Base-by-base conservation (phyloP, 2,113 vertebrate species). In the Coryphaenoides rupestris region DNA sequence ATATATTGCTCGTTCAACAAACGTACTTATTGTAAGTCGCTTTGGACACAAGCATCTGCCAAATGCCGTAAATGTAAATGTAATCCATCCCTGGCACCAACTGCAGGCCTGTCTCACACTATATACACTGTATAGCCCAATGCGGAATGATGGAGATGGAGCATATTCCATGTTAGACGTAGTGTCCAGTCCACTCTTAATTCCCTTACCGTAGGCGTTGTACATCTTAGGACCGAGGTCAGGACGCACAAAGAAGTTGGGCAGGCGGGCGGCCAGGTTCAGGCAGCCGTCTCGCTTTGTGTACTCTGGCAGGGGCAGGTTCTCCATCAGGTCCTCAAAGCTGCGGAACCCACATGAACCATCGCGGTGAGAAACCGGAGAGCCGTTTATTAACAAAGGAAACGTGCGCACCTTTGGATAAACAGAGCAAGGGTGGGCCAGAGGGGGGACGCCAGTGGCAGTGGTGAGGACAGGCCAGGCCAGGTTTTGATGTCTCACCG, bases 201-300 rank as follows among this genome's bases (percentile, higher is more conserved):
- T 5, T 5, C 69, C 82, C 92, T 81, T 90, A 99, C 97, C 97
- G 61, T 99, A 99, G 1, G 97, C 97, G 16, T 99, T 99, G 85
- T 99, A 99, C 97, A 99, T 99, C 90, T 99, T 98, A 60, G 97
- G 97, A 62, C 96, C 97, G 55, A 99, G 87, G 81, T 99, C 97
- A 33, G 97, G 97, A 73, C 96, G 93, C 65, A 99, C 97, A 78
- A 99, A 99, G 83, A 98, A 99, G 89, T 96, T 98, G 60, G 97
- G 97, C 15, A 99, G 90, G 54, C 97, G 93, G 22, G 97, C 94
- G 19, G 97, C 97, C 67, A 99, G 92, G 84, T 99, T 99, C 47
- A 99, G 89, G 69, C 95, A 94, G 49, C 97, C 97, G 53, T 99
- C 95, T 87, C 97, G 92, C 86, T 99, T 98, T 58, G 97, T 99